A percentile compares a stretch with the other conserved stretches of the same genome.
phyloP scores from a whole-genome alignment of 1,140 invertebrate species.

The Ptiloglossa arizonensis region DNA sequence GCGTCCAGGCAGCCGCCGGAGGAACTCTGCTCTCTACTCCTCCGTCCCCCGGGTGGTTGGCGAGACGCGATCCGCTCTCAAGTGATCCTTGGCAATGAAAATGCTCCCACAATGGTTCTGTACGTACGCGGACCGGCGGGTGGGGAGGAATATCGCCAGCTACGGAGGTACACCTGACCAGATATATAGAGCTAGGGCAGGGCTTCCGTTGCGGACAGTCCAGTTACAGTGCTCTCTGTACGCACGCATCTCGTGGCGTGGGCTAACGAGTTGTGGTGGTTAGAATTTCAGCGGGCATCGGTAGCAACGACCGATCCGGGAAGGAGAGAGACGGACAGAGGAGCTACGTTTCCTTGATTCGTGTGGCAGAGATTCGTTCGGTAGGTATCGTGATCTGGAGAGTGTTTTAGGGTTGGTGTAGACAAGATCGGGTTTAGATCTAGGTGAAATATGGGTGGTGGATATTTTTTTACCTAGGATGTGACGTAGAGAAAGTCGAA shows the following conservation, averaged over 20 bases:
- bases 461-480: too few species aligned
- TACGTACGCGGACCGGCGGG: conserved; percentile 38
- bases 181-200: conserved; percentile 83
- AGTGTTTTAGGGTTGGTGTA: background rate
- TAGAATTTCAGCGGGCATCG: background rate
- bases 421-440: background rate
- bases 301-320: background rate
- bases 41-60: conserved; percentile 75
- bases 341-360: conserved; percentile 53
- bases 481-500: too few species aligned
- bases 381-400: background rate
- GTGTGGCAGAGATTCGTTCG: background rate
- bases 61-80: conserved; percentile 63
- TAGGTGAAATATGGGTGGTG: too few species aligned
- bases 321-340: background rate
- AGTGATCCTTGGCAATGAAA: conserved; percentile 77
- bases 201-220: conserved; percentile 82
- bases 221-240: conserved; percentile 79
- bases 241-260: conserved; percentile 75
- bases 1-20: conserved; percentile 65
- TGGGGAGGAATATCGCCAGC: conserved; percentile 79
- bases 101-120: conserved; percentile 69
- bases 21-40: conserved; percentile 65
- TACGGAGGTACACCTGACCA: conserved; percentile 80
- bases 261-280: conserved; percentile 50